Conservation (phyloP, 2,797 vertebrate genomes). For the Sciurus vulgaris region DNA sequence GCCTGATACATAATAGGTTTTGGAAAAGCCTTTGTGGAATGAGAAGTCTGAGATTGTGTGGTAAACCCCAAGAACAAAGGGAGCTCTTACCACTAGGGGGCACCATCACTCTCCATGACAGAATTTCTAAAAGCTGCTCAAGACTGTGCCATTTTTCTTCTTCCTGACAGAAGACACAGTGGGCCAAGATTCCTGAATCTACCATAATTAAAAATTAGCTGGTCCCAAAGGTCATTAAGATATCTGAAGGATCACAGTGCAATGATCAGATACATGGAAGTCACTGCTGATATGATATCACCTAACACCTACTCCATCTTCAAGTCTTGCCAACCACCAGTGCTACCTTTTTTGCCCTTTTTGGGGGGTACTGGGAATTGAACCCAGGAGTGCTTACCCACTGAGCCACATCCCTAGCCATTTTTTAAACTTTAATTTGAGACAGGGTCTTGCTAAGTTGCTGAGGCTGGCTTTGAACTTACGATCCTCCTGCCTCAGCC, state of each 20-base stretch:
- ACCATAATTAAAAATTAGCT: background rate
- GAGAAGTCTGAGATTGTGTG: background rate
- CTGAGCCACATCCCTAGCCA: too few relatives aligned
- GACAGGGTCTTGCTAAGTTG: too few relatives aligned
- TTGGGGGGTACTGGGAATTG: too few relatives aligned
- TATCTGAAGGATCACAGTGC: background rate
- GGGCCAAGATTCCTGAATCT: background rate
- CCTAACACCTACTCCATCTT: background rate
- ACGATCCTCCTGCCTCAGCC: too few relatives aligned
- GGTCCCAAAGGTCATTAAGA: background rate
- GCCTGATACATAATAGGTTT: background rate
- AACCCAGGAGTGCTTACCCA: too few relatives aligned
- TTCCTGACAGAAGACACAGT: background rate
- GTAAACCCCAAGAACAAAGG: background rate
- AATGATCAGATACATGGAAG: background rate
- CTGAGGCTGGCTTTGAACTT: too few relatives aligned
- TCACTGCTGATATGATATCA: background rate
- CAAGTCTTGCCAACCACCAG: background rate
- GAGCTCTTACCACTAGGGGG: constrained; percentile 64
- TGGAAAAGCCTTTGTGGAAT: background rate
- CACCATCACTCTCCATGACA: background rate
- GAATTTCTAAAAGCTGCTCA: background rate
- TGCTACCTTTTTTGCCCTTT: too few relatives aligned
- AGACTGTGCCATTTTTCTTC: background rate
- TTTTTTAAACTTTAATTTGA: too few relatives aligned